Evolutionary conservation across 2,888 invertebrate species (phyloP).

Genomic region (Drosophila neonasuta): DNA sequence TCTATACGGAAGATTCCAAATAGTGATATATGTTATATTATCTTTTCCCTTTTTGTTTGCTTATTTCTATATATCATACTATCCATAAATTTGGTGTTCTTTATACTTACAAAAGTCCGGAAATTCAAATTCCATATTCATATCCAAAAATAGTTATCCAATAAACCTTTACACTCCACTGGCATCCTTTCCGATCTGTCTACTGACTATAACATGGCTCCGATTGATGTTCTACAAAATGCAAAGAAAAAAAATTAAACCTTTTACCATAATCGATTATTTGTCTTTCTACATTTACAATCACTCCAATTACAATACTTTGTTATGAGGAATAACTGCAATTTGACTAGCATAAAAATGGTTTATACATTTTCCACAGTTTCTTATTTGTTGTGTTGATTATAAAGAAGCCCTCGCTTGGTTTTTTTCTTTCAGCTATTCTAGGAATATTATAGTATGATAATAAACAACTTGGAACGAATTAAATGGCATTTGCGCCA

Average conservation of each 20-base stretch:
- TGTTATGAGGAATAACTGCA: conserved; percentile 29
- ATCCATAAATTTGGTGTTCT: neutral
- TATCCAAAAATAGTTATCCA: conserved; percentile 59
- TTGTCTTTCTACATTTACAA: conserved; percentile 12
- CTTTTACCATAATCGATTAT: conserved; percentile 4
- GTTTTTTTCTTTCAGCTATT: conserved; percentile 41
- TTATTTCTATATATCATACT: too few species aligned
- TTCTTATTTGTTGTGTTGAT: conserved; percentile 5
- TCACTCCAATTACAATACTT: conserved; percentile 15
- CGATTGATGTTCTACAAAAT: conserved; percentile 36
- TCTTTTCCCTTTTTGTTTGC: neutral
- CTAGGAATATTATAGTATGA: conserved; percentile 21
- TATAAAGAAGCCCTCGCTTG: conserved; percentile 1
- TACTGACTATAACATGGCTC: conserved; percentile 49
- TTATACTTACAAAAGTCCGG: conserved; percentile 80
- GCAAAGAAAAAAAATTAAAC: neutral
- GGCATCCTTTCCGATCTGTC: conserved; percentile 65
- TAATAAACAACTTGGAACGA: conserved; percentile 33
- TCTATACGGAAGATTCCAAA: too few species aligned
- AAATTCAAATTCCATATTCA: conserved; percentile 82
- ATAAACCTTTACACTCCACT: conserved; percentile 52
- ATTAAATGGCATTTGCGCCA: conserved; percentile 5
- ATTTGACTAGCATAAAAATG: conserved; percentile 22
- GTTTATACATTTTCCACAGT: conserved; percentile 3
- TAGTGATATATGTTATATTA: too few species aligned